Evolutionary conservation across 2,888 invertebrate species (phyloP).

Genomic region (Phytoseiulus persimilis): DNA sequence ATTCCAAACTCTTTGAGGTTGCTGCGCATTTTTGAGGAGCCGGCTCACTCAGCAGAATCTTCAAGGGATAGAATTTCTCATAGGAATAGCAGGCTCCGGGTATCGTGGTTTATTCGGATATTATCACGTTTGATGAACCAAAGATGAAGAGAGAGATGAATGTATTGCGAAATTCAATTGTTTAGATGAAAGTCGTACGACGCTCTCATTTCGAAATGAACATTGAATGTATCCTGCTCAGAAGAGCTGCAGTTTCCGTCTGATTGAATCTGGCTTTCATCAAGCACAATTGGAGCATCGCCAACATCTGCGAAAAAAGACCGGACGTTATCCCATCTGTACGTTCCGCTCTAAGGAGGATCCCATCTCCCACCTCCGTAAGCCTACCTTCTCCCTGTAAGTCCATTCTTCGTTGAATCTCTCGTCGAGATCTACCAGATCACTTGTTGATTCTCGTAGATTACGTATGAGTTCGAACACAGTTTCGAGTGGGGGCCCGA

Average conservation of each 20-base stretch:
- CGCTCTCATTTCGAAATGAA: neutral
- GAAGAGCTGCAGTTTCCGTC: neutral
- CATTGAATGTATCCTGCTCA: conserved; percentile 11
- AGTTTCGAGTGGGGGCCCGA: neutral
- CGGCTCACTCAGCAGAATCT: too few relatives aligned
- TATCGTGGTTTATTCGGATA: too few relatives aligned
- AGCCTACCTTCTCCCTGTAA: neutral
- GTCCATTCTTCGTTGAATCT: conserved; percentile 28
- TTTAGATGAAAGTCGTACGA: too few relatives aligned
- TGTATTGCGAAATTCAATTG: too few relatives aligned
- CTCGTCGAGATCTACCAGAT: neutral
- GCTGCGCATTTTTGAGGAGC: too few relatives aligned
- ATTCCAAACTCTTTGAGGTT: too few relatives aligned
- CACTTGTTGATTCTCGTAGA: neutral
- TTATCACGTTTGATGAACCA: too few relatives aligned
- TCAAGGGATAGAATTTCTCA: too few relatives aligned
- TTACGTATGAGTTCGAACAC: conserved; percentile 1
- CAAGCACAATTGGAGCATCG: conserved; percentile 22
- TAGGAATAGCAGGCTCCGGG: too few relatives aligned
- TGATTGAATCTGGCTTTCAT: conserved; percentile 15
- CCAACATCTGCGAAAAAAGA: conserved; percentile 6
- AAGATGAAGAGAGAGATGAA: too few relatives aligned
- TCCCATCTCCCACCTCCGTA: too few relatives aligned
- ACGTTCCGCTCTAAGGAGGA: too few relatives aligned
- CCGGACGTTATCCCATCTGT: neutral